phyloP scores from a whole-genome alignment of 1,140 invertebrate species.

The Maniola jurtina region DNA sequence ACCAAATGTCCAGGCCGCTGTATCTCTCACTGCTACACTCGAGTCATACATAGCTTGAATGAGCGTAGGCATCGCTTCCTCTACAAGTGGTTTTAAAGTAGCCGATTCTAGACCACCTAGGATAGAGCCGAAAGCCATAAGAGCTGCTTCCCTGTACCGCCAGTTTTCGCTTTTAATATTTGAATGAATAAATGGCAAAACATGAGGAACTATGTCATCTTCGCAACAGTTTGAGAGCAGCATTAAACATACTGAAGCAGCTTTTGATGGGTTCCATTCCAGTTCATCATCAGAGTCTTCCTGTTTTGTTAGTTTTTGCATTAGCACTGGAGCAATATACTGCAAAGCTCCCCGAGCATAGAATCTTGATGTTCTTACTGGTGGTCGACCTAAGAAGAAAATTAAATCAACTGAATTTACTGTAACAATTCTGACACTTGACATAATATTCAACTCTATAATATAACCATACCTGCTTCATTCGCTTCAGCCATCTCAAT shows the following conservation, averaged over 20 bases:
- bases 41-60: constrained; percentile 96
- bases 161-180: constrained; percentile 97
- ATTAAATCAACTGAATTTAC: neutral
- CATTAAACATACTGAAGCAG: constrained; percentile 99
- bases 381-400: constrained; percentile 85
- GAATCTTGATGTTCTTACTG: constrained; percentile 91
- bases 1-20: constrained; percentile 98
- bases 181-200: constrained; percentile 97
- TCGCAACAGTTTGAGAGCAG: constrained; percentile 97
- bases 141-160: constrained; percentile 96
- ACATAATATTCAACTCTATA: neutral
- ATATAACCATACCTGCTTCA: constrained; percentile 81
- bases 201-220: constrained; percentile 96
- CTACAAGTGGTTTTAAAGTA: constrained; percentile 95
- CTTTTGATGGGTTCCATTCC: constrained; percentile 99
- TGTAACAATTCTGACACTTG: too few species aligned
- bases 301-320: constrained; percentile 97
- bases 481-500: constrained; percentile 96
- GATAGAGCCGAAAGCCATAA: constrained; percentile 99
- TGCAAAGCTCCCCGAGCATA: constrained; percentile 98
- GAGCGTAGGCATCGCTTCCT: constrained; percentile 96
- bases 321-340: constrained; percentile 95
- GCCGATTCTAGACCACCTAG: constrained; percentile 94
- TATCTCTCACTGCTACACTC: constrained; percentile 96
- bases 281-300: constrained; percentile 97